A percentile compares a stretch with the other conserved stretches of the same genome.
These are phyloP conservation scores for Toxonevra muliebris DNA, from an alignment of 2,888 invertebrate species.

Conservation along the genomic window DNA sequence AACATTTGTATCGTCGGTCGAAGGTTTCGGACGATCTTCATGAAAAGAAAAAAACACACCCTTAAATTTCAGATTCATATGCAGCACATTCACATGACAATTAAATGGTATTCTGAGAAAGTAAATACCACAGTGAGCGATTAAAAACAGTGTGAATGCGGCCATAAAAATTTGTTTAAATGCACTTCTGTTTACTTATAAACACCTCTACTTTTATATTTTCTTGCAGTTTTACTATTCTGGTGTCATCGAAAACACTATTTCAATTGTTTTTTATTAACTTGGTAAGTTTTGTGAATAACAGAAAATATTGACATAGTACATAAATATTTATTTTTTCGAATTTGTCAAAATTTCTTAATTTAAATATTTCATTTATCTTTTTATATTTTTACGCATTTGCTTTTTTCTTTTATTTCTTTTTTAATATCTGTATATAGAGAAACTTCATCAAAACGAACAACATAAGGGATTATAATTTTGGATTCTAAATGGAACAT, in stretches of 20 bases:
- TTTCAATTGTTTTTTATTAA: not conserved
- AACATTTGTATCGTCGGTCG: too few species aligned
- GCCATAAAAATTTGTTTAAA: constrained; percentile 17
- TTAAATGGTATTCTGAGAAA: too few species aligned
- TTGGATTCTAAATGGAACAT: constrained; percentile 28
- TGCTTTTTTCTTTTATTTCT: not conserved
- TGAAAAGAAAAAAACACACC: too few species aligned
- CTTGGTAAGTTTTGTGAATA: not conserved
- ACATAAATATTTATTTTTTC: not conserved
- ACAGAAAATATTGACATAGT: not conserved
- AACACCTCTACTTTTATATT: not conserved
- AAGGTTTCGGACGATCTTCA: too few species aligned
- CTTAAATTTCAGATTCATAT: too few species aligned
- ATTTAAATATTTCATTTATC: not conserved
- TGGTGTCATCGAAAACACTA: not conserved
- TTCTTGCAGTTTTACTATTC: not conserved
- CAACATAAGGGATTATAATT: not conserved
- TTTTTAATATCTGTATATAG: too few species aligned
- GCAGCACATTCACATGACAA: too few species aligned
- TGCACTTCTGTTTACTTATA: too few species aligned
- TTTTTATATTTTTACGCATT: not conserved
- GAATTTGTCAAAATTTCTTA: constrained; percentile 1
- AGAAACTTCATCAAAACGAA: not conserved
- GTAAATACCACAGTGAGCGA: too few species aligned
- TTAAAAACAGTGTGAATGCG: constrained; percentile 22